Conservation (phyloP, 2,888 invertebrate genomes). For the Drosophila meridionalis region DNA sequence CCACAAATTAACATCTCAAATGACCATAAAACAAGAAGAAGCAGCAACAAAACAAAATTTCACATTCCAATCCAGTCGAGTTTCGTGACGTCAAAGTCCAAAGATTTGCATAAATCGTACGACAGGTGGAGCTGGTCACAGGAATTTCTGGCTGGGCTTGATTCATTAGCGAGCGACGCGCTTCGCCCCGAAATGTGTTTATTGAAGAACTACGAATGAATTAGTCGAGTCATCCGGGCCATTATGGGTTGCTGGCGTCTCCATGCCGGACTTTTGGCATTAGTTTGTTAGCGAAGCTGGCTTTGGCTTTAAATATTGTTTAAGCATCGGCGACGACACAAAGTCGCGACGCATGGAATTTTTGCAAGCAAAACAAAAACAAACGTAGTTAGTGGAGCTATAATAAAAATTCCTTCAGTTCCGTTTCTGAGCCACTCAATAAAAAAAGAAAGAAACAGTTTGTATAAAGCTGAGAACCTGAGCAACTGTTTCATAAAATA, state of each 20-base stretch:
- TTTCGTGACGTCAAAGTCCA: slow-evolving; percentile 81
- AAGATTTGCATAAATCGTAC: slow-evolving; percentile 65
- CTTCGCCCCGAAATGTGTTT: slow-evolving; percentile 48
- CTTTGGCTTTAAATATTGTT: slow-evolving; percentile 32
- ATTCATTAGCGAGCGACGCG: slow-evolving; percentile 63
- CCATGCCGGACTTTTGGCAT: slow-evolving; percentile 39
- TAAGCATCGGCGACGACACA: slow-evolving; percentile 47
- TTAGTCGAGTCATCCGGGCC: slow-evolving; percentile 60
- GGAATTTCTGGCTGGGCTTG: slow-evolving; percentile 75
- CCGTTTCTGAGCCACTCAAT: slow-evolving; percentile 41
- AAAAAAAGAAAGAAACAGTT: slow-evolving; percentile 9
- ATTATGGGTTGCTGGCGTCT: slow-evolving; percentile 23
- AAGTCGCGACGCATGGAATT: slow-evolving; percentile 63
- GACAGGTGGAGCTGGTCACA: slow-evolving; percentile 52
- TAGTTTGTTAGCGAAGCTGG: slow-evolving; percentile 14
- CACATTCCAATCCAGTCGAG: slow-evolving; percentile 70
- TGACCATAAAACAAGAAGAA: slow-evolving; percentile 21
- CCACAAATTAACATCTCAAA: slow-evolving; percentile 63
- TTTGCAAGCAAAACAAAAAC: slow-evolving; percentile 39
- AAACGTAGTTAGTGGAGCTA: slow-evolving; percentile 8
- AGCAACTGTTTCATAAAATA: slow-evolving; percentile 41
- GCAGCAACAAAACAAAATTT: slow-evolving; percentile 62
- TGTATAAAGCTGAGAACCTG: slow-evolving; percentile 28
- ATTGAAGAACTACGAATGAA: slow-evolving; percentile 57
- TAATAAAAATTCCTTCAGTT: slow-evolving; percentile 53